These are phyloP conservation scores for Calycopis cecrops DNA, from an alignment of 1,140 invertebrate species.

Conservation along the genomic window DNA sequence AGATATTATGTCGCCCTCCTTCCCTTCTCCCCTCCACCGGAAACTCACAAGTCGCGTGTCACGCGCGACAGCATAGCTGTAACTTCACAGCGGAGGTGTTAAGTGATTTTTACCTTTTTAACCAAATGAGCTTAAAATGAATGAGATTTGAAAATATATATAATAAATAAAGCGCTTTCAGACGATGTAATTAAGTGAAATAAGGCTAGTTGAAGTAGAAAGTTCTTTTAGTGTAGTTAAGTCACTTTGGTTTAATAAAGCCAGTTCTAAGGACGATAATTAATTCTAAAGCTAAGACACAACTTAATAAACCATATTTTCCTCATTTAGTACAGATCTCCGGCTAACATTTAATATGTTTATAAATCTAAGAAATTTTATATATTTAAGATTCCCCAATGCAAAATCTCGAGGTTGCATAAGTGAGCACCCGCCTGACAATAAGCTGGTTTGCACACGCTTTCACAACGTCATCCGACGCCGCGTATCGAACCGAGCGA, in stretches of 20 bases:
- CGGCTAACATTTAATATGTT: no score
- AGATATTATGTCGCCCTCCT: no score
- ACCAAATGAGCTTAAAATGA: no score
- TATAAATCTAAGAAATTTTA: no score
- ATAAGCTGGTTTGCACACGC: conserved; percentile 10
- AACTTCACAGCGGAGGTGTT: no score
- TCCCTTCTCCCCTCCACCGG: no score
- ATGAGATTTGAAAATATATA: background rate
- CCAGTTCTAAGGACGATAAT: background rate
- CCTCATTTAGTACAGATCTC: no score
- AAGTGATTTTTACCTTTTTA: no score
- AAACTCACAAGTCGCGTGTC: no score
- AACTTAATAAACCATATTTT: background rate
- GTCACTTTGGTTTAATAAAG: conserved; percentile 9
- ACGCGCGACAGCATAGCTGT: no score
- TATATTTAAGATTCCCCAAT: background rate
- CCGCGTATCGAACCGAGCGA: conserved; percentile 1
- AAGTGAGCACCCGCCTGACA: background rate
- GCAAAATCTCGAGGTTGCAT: background rate
- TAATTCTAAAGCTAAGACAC: conserved; percentile 1
- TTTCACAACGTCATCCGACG: background rate
- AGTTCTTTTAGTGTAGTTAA: conserved; percentile 6
- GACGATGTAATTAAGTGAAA: background rate
- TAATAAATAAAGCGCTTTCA: background rate
- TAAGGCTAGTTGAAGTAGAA: conserved; percentile 1